phyloP scores from a whole-genome alignment of 2,797 vertebrate genomes.

The Pteronotus mesoamericanus region DNA sequence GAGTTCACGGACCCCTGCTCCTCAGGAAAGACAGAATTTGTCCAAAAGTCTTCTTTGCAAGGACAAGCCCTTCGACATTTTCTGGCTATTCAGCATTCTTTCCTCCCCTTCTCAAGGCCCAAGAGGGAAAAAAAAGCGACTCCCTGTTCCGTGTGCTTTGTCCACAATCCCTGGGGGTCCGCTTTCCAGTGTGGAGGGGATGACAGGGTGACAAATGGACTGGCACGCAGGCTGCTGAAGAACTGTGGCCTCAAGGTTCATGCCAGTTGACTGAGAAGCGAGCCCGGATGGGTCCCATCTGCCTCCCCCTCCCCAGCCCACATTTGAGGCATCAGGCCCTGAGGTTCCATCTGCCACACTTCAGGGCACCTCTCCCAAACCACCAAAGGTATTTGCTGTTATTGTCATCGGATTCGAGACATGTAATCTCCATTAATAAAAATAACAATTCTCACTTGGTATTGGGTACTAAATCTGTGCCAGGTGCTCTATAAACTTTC shows the following conservation, averaged over 20 bases:
- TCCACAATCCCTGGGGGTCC: not conserved
- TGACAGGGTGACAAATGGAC: constrained; percentile 48
- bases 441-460: not conserved
- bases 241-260: not conserved
- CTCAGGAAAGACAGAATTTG: not conserved
- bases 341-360: not conserved
- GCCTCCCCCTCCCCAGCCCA: not conserved
- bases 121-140: not conserved
- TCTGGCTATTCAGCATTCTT: not conserved
- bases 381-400: not conserved
- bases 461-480: not conserved
- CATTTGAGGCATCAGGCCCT: accelerated
- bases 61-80: not conserved
- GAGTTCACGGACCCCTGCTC: accelerated
- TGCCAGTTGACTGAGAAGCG: not conserved
- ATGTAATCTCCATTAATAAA: not conserved
- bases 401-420: not conserved
- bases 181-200: not conserved
- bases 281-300: not conserved
- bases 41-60: not conserved
- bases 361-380: not conserved
- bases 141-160: not conserved
- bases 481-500: not conserved
- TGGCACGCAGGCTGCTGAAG: not conserved
- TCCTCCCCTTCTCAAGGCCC: not conserved